Percentiles rank a stretch among this genome's conserved stretches.
These are phyloP conservation scores for Delichon dasypus DNA, from an alignment of 2,797 vertebrate genomes.

Conservation along the genomic window DNA sequence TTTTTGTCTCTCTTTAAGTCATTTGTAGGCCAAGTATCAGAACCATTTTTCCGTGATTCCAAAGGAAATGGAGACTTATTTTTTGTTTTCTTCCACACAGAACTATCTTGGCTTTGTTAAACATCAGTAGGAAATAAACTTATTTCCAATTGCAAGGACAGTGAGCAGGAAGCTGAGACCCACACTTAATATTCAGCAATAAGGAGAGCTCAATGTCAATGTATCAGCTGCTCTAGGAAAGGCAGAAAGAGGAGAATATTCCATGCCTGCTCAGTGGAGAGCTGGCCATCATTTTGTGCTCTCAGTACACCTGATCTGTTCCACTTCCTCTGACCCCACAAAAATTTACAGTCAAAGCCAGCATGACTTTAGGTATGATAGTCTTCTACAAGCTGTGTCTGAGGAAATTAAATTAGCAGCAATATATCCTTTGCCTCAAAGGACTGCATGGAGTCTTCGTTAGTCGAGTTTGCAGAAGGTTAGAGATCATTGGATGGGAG, in stretches of 20 bases:
- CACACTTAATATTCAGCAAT: neutral
- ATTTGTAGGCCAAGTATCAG: neutral
- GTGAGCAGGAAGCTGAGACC: neutral
- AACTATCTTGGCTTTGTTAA: neutral
- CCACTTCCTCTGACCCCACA: neutral
- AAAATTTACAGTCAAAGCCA: constrained; percentile 11
- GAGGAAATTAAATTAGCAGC: constrained; percentile 38
- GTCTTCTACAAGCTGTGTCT: constrained; percentile 13
- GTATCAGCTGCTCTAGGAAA: neutral
- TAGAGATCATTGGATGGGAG: neutral
- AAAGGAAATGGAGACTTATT: neutral
- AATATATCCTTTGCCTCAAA: constrained; percentile 25
- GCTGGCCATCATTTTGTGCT: neutral
- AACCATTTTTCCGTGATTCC: neutral
- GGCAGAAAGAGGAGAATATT: neutral
- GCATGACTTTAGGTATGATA: neutral
- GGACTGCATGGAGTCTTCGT: neutral
- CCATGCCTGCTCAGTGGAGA: neutral
- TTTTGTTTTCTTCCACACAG: neutral
- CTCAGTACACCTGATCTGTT: neutral
- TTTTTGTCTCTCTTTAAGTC: neutral
- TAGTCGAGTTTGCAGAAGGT: neutral
- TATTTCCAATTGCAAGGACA: neutral
- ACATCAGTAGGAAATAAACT: neutral
- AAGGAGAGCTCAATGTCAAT: neutral